phyloP scores from a whole-genome alignment of 2,113 vertebrate species.

The Sceloporus tristichus region DNA sequence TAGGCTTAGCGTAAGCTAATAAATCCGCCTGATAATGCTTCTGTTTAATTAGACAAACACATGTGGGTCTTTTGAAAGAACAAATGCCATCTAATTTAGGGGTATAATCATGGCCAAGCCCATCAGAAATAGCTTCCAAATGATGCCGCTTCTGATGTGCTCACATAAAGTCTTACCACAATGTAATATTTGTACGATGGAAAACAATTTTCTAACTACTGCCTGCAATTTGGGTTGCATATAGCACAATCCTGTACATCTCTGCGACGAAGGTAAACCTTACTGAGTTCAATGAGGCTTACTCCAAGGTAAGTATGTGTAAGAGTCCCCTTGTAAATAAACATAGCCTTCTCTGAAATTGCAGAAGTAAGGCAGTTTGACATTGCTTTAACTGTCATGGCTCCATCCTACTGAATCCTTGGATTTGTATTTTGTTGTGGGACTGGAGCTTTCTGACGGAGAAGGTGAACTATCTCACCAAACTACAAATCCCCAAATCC shows the following conservation, averaged over 20 bases:
- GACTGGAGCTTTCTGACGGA: no score
- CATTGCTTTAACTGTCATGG: no score
- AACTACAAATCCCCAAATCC: no score
- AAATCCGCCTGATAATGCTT: conserved; percentile 8
- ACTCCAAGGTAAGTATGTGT: no score
- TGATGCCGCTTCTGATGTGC: neutral
- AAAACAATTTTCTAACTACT: neutral
- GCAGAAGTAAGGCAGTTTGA: no score
- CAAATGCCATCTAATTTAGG: conserved; percentile 14
- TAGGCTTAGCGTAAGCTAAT: conserved; percentile 27
- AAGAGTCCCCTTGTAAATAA: neutral
- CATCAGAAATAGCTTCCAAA: conserved; percentile 27
- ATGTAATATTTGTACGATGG: conserved; percentile 24
- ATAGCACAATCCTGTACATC: neutral
- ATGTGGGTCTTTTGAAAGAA: conserved; percentile 27
- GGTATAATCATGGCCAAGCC: neutral
- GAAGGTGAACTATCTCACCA: no score
- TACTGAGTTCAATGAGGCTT: no score
- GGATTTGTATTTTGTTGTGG: no score
- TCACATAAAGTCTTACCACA: neutral
- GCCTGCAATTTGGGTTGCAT: neutral
- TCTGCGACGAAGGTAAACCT: no score
- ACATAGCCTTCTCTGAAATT: no score
- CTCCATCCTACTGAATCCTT: no score
- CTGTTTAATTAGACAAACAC: conserved; percentile 41